Percentiles rank a stretch among this genome's conserved stretches.
These are phyloP conservation scores for Anabas testudineus DNA, from an alignment of 2,797 vertebrate species.

Conservation along the genomic window DNA sequence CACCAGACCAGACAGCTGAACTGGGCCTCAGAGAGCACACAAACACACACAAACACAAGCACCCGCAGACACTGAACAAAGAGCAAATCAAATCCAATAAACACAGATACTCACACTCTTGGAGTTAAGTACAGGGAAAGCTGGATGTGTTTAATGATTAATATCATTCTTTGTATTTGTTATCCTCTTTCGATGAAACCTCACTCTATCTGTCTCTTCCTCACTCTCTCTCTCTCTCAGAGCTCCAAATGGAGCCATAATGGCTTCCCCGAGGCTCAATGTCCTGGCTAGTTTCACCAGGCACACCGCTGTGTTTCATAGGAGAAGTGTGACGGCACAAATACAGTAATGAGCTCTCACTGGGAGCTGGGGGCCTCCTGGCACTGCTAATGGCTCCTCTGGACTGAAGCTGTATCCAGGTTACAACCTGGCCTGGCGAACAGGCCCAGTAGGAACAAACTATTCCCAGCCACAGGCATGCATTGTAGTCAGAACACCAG, in stretches of 20 bases:
- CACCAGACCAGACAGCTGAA: constrained; percentile 82
- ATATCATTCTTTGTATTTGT: constrained; percentile 70
- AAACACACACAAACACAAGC: constrained; percentile 37
- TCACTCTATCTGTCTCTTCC: constrained; percentile 28
- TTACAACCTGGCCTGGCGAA: constrained; percentile 71
- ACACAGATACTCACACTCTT: constrained; percentile 57
- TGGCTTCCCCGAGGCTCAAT: constrained; percentile 79
- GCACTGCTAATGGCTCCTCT: constrained; percentile 79
- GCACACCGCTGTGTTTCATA: constrained; percentile 77
- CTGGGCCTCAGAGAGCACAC: constrained; percentile 74
- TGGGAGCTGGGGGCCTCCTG: constrained; percentile 77
- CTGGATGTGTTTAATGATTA: constrained; percentile 76
- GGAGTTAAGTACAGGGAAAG: constrained; percentile 59
- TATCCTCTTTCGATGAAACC: constrained; percentile 64
- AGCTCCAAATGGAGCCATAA: constrained; percentile 74
- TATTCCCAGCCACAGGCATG: constrained; percentile 49
- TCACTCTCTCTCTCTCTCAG: constrained; percentile 50
- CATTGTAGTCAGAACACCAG: constrained; percentile 39
- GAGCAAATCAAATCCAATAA: constrained; percentile 73
- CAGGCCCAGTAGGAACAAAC: constrained; percentile 53
- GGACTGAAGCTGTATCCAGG: constrained; percentile 82
- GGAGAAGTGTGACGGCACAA: constrained; percentile 81
- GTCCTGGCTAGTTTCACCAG: constrained; percentile 80
- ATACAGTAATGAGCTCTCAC: constrained; percentile 83
- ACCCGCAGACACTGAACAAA: constrained; percentile 57